Evolutionary conservation across 2,113 vertebrate genomes (phyloP).

Genomic region (Indicator indicator): DNA sequence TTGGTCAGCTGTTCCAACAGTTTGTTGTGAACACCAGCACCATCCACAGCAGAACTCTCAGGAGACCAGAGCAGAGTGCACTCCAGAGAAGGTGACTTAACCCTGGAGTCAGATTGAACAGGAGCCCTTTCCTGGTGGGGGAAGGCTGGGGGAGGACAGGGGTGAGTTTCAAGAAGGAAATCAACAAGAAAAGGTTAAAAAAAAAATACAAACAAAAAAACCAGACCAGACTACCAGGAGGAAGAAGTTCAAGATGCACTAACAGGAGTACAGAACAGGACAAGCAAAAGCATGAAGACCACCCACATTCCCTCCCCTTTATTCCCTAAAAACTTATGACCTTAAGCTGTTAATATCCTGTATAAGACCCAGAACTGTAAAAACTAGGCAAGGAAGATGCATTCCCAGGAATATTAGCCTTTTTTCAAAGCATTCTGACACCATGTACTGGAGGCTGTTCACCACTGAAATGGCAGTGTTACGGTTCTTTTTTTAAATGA

Average conservation of each 20-base stretch:
- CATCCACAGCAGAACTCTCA: neutral
- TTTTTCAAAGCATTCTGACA: slow-evolving; percentile 39
- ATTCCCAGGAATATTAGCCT: neutral
- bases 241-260: slow-evolving; percentile 17
- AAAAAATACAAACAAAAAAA: neutral
- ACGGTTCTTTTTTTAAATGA: slow-evolving; percentile 20
- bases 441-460: slow-evolving; percentile 47
- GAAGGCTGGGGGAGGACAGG: neutral
- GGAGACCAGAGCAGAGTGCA: neutral
- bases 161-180: slow-evolving; percentile 28
- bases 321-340: neutral
- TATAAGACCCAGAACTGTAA: slow-evolving; percentile 29
- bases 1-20: slow-evolving; percentile 61
- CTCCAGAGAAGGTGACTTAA: slow-evolving; percentile 23
- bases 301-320: neutral
- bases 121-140: slow-evolving; percentile 27
- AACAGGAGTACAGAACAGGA: slow-evolving; percentile 34
- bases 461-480: slow-evolving; percentile 56
- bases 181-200: neutral
- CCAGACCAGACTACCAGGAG: neutral
- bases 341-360: neutral
- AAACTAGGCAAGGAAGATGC: slow-evolving; percentile 9
- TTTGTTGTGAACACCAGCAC: slow-evolving; percentile 50
- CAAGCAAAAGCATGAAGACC: slow-evolving; percentile 6
- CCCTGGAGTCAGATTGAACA: neutral